Percentiles rank a stretch among this genome's conserved stretches.
Conservation (phyloP, 2,797 vertebrate species). For the Gambelia wislizenii region DNA sequence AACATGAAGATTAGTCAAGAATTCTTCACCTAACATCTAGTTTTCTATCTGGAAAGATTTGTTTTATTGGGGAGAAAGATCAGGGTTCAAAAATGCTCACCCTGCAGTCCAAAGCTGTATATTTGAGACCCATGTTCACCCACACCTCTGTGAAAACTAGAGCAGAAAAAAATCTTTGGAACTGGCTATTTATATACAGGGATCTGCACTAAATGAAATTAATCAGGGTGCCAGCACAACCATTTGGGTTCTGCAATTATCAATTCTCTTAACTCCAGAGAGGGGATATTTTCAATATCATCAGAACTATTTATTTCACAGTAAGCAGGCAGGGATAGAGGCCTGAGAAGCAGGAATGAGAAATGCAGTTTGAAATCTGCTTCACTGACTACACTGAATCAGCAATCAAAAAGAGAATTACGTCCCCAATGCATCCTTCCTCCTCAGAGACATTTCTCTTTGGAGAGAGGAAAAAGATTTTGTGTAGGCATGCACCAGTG, state of each 20-base stretch:
- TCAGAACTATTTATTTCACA: neutral
- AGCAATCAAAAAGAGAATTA: neutral
- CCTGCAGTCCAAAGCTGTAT: neutral
- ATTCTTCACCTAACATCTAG: no score
- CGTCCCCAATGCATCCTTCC: neutral
- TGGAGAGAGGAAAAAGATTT: conserved; percentile 11
- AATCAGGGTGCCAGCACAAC: neutral
- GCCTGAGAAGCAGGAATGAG: accelerated
- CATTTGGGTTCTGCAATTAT: neutral
- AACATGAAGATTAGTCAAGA: neutral
- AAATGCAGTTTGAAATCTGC: neutral
- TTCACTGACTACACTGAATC: conserved; percentile 23
- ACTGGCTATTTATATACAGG: neutral
- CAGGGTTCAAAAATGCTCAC: neutral
- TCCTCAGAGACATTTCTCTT: conserved; percentile 2
- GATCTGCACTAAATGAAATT: no score
- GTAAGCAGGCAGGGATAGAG: neutral
- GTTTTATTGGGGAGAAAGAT: no score
- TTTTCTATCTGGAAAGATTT: neutral
- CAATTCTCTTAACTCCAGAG: neutral
- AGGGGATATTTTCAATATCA: neutral
- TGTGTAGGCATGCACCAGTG: neutral
- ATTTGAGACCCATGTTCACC: neutral
- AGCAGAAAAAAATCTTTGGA: neutral
- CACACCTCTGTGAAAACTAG: neutral